These are phyloP conservation scores for Fulica atra DNA, from an alignment of 2,113 vertebrate species.

Conservation along the genomic window DNA sequence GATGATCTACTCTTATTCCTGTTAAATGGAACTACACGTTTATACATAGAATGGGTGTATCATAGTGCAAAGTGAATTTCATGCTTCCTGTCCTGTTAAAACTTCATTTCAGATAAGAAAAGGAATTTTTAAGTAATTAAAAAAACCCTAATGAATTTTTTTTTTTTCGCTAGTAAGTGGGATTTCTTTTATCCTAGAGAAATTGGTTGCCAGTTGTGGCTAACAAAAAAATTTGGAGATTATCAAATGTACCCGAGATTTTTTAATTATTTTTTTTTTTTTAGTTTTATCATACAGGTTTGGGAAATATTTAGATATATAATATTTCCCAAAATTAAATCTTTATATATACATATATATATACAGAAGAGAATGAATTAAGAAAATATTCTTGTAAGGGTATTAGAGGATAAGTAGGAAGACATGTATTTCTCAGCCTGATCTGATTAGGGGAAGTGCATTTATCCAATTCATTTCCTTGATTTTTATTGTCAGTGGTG, in stretches of 20 bases:
- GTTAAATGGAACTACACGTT: not conserved
- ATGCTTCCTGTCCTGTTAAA: not conserved
- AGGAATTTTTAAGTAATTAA: not conserved
- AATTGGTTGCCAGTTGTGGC: not conserved
- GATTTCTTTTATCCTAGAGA: not conserved
- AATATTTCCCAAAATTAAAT: not conserved
- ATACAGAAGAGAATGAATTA: not conserved
- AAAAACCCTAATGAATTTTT: not conserved
- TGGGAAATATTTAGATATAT: not conserved
- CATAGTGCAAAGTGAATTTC: not conserved
- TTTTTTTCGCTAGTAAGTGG: not conserved
- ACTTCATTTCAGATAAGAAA: not conserved
- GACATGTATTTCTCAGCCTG: not conserved
- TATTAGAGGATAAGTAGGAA: not conserved
- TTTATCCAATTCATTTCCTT: not conserved
- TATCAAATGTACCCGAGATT: not conserved
- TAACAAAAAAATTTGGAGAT: not conserved
- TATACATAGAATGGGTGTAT: not conserved
- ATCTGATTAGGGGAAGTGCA: accelerated
- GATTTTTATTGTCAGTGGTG: not conserved
- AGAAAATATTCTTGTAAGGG: accelerated
- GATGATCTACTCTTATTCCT: not conserved
- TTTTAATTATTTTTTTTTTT: not conserved
- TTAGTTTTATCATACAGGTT: not conserved
- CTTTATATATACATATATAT: not conserved